Evolutionary conservation across 1,140 invertebrate species (phyloP).

Genomic region (Formica exsecta): DNA sequence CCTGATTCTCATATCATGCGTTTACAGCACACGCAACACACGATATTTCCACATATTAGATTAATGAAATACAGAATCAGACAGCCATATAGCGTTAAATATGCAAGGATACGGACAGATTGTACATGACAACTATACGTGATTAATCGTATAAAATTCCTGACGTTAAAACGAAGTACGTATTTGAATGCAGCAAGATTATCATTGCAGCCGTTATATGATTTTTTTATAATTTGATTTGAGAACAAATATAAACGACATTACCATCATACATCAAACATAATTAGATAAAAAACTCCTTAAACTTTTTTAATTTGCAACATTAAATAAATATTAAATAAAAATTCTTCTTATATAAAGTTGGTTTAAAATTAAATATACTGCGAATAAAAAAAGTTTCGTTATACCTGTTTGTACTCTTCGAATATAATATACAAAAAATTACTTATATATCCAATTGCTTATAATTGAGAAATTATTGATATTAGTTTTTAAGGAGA

Average conservation of each 20-base stretch:
- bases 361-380: slow-evolving; percentile 22
- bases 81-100: slow-evolving; percentile 13
- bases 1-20: slow-evolving; percentile 45
- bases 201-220: slow-evolving; percentile 16
- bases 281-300: background rate
- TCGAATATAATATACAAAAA: slow-evolving; percentile 16
- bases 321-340: background rate
- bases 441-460: slow-evolving; percentile 34
- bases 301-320: background rate
- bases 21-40: background rate
- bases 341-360: background rate
- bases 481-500: slow-evolving; percentile 46
- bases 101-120: slow-evolving; percentile 10
- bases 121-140: background rate
- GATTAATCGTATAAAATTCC: slow-evolving; percentile 12
- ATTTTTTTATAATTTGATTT: slow-evolving; percentile 35
- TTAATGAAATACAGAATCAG: slow-evolving; percentile 16
- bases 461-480: slow-evolving; percentile 44
- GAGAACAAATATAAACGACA: slow-evolving; percentile 23
- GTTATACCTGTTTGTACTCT: slow-evolving; percentile 6
- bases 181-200: slow-evolving; percentile 19
- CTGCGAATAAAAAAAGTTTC: slow-evolving; percentile 8
- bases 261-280: slow-evolving; percentile 22
- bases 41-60: background rate
- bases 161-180: background rate